These are phyloP conservation scores for Parauchenoglanis ngamensis DNA, from an alignment of 2,797 vertebrate species.

Conservation along the genomic window DNA sequence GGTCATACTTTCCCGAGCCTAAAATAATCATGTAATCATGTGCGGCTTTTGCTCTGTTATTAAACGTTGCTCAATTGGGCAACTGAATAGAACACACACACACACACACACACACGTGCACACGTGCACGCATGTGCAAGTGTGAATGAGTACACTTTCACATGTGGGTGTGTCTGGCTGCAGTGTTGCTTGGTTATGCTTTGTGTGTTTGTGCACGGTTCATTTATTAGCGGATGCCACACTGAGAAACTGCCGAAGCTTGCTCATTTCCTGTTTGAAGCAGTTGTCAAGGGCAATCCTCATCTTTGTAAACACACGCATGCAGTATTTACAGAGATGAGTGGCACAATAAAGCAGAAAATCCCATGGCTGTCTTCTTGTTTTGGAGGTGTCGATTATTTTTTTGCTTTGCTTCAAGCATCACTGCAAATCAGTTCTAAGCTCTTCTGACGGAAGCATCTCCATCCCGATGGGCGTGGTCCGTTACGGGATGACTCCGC, in stretches of 20 bases:
- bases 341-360: neutral
- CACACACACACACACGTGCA: neutral
- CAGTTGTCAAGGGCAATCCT: conserved; percentile 16
- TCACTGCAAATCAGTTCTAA: neutral
- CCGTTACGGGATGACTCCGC: neutral
- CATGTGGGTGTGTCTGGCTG: conserved; percentile 33
- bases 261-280: conserved; percentile 25
- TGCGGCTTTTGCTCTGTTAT: conserved; percentile 58
- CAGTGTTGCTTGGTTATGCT: neutral
- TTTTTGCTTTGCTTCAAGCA: neutral
- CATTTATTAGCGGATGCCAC: neutral
- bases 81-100: conserved; percentile 28
- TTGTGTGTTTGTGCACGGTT: conserved; percentile 5
- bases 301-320: neutral
- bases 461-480: neutral
- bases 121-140: conserved; percentile 24
- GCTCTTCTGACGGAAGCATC: neutral
- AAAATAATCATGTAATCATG: conserved; percentile 56
- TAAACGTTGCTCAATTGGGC: conserved; percentile 57
- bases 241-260: conserved; percentile 1
- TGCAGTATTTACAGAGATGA: neutral
- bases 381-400: neutral
- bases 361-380: too few species aligned
- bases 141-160: conserved; percentile 41
- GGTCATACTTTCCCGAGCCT: conserved; percentile 39